Evolutionary conservation across 2,888 invertebrate species (phyloP).

Genomic region (Pantelozetes paolii): DNA sequence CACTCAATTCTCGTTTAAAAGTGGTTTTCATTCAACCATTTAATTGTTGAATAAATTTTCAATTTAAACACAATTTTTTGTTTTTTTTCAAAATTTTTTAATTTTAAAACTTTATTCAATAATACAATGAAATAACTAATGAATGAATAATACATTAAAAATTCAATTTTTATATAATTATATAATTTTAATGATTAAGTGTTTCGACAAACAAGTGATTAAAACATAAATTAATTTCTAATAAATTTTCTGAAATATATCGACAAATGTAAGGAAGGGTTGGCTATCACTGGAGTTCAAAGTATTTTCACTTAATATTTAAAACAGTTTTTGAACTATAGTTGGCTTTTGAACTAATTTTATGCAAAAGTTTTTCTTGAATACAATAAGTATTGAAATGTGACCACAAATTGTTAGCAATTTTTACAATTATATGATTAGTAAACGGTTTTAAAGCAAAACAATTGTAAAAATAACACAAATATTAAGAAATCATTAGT

Average conservation of each 20-base stretch:
- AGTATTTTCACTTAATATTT: background rate
- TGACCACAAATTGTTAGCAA: slow-evolving; percentile 3
- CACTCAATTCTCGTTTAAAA: no score
- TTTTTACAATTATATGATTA: no score
- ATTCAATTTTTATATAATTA: background rate
- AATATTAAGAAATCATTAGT: background rate
- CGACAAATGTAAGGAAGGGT: background rate
- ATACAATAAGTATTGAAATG: background rate
- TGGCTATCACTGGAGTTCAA: background rate
- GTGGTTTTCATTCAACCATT: no score
- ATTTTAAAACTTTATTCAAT: no score
- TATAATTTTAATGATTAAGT: slow-evolving; percentile 1
- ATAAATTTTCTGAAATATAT: background rate
- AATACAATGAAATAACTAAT: background rate
- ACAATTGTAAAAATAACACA: background rate
- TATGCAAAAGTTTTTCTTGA: background rate
- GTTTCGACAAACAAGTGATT: slow-evolving; percentile 7
- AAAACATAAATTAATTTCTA: background rate
- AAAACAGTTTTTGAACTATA: background rate
- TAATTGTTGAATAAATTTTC: no score
- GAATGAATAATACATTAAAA: background rate
- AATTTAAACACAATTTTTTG: no score
- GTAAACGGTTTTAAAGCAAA: no score
- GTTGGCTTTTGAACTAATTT: background rate
- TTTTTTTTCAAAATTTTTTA: no score